Evolutionary conservation across 2,888 invertebrate species (phyloP).

Genomic region (Hymenopus coronatus): DNA sequence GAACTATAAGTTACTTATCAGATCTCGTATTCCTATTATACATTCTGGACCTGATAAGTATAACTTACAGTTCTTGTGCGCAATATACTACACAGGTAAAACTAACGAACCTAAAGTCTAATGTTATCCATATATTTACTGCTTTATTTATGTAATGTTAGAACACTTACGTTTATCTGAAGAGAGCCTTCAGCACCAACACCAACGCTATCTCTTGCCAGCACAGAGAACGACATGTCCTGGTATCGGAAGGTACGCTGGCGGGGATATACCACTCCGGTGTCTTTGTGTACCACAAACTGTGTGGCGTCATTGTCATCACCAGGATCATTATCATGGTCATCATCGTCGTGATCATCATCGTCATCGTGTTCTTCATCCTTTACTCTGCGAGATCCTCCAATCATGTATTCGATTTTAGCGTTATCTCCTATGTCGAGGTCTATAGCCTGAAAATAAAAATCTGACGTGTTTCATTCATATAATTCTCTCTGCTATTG

Average conservation of each 20-base stretch:
- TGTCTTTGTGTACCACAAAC: slow-evolving; percentile 55
- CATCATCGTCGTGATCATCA: not conserved
- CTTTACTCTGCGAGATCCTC: not conserved
- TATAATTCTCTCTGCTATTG: too few relatives aligned
- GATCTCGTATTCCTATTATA: too few relatives aligned
- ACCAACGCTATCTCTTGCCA: not conserved
- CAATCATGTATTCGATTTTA: slow-evolving; percentile 46
- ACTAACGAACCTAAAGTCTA: too few relatives aligned
- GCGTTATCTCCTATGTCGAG: slow-evolving; percentile 57
- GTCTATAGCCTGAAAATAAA: slow-evolving; percentile 55
- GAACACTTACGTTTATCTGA: not conserved
- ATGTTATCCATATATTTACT: too few relatives aligned
- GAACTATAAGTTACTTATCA: too few relatives aligned
- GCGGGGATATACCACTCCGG: slow-evolving; percentile 54
- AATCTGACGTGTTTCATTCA: too few relatives aligned
- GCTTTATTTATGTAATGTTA: too few relatives aligned
- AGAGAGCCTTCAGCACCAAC: not conserved
- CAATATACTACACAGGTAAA: too few relatives aligned
- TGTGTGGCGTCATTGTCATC: slow-evolving; percentile 38
- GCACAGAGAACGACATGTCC: not conserved
- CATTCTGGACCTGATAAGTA: too few relatives aligned
- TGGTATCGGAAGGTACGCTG: not conserved
- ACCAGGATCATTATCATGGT: not conserved
- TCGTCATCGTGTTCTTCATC: not conserved
- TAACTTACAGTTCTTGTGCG: too few relatives aligned